phyloP scores from a whole-genome alignment of 2,797 vertebrate species.

The Premnoplex brunnescens region DNA sequence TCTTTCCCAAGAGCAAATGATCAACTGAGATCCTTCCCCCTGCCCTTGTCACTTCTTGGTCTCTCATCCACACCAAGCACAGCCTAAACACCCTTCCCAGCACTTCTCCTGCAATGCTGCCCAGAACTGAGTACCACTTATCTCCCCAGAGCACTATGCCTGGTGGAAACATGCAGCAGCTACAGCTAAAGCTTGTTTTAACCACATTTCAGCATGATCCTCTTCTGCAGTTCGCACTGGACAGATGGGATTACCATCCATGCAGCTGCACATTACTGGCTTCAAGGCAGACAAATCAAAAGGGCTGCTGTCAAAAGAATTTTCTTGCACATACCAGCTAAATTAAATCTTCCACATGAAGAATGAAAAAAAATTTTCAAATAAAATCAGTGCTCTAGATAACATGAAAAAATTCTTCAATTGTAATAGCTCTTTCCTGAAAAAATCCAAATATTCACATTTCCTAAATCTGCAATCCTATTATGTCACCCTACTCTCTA shows the following conservation, averaged over 20 bases:
- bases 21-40: neutral
- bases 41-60: accelerated
- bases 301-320: constrained; percentile 34
- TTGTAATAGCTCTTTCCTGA: neutral
- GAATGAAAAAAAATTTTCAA: neutral
- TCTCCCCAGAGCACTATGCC: neutral
- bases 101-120: neutral
- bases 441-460: neutral
- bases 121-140: neutral
- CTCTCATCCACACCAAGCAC: accelerated
- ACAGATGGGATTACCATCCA: constrained; percentile 16
- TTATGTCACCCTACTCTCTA: neutral
- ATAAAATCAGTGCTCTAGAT: neutral
- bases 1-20: neutral
- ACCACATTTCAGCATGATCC: neutral
- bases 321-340: neutral
- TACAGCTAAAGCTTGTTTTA: neutral
- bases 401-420: neutral
- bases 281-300: constrained; percentile 34
- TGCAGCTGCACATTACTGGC: constrained; percentile 54
- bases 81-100: neutral
- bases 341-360: neutral
- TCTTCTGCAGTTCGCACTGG: neutral
- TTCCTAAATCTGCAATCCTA: neutral
- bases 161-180: neutral